Percentiles rank a stretch among this genome's conserved stretches.
These are phyloP conservation scores for Phoeniculus purpureus DNA, from an alignment of 2,797 vertebrate genomes.

Conservation along the genomic window DNA sequence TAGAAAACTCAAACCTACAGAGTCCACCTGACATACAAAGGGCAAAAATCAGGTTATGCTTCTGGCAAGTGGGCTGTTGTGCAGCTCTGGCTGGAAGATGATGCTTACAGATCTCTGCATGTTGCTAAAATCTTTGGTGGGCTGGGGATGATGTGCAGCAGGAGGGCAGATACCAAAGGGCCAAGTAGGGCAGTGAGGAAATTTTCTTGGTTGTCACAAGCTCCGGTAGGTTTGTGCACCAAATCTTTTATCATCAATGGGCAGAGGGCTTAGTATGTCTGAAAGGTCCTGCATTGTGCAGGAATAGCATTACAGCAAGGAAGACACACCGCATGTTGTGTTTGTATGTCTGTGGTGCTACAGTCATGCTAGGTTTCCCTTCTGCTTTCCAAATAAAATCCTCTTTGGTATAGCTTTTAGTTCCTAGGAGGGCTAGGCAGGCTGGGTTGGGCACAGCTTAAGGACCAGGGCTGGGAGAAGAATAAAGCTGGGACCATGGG, in stretches of 20 bases:
- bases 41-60: neutral
- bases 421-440: neutral
- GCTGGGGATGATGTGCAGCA: neutral
- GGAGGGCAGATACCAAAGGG: neutral
- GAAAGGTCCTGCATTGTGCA: neutral
- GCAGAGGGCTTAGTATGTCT: neutral
- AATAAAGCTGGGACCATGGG: neutral
- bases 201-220: neutral
- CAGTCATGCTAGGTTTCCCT: neutral
- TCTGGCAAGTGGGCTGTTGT: neutral
- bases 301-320: neutral
- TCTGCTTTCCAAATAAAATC: neutral
- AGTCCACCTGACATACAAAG: fast-evolving
- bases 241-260: neutral
- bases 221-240: neutral
- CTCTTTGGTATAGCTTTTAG: neutral
- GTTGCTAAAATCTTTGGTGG: neutral
- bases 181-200: neutral
- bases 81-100: neutral
- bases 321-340: neutral
- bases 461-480: neutral
- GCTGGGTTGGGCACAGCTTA: neutral
- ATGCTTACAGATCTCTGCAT: neutral
- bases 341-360: neutral
- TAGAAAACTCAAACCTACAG: neutral